Base-by-base conservation (phyloP, 2,888 invertebrate species). In the Amphiduros pacificus region DNA sequence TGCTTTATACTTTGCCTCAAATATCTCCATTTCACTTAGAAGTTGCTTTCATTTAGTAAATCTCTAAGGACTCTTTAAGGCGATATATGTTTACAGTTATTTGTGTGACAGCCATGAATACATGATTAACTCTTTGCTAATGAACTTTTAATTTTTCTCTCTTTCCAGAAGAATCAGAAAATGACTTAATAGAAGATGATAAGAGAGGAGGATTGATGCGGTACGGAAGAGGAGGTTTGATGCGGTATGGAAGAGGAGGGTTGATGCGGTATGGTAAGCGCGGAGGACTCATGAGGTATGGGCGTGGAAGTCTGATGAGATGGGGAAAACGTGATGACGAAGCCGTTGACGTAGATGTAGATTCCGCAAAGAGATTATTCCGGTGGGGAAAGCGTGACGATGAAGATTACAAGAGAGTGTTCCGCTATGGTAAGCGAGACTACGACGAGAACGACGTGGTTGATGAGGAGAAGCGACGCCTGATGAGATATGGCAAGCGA, bases 201-300 rank as follows among this genome's bases (percentile, higher is more conserved):
- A 44, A 44, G n/a, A 5, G 74, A 1, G 63, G 70, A 17, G 58
- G 66, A n/a, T 61, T 72, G 17, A 62, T 73, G 31, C 69, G 73
- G 6, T 73, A 69, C 60, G 72, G 71, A 20, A 69, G 72, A 0
- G 69, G 73, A 2, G 65, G 69, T n/a, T 59, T 71, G 17, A 64
- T 72, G 32, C 62, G 72, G 1, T 70, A 69, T 55, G 67, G 68
- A 1, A 48, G 58, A n/a, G 58, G 58, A 9, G 26, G 50, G 20
- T 32, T 58, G 6, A 48, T 58, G 48, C 50, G 58, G 6, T 58
- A 58, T 22, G 58, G 58, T 17, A 58, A 58, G 26, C 29, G 58
- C n/a, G 51, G 57, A 17, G n/a, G 49, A 58, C 26, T 27, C 17
- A 27, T 31, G 48, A 32, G 40, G 51, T n/a, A 48, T 50, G 26